Evolutionary conservation across 2,888 invertebrate genomes (phyloP), one percentile per base, ranked within the genome.

Genomic region (Aradus depressus): DNA sequence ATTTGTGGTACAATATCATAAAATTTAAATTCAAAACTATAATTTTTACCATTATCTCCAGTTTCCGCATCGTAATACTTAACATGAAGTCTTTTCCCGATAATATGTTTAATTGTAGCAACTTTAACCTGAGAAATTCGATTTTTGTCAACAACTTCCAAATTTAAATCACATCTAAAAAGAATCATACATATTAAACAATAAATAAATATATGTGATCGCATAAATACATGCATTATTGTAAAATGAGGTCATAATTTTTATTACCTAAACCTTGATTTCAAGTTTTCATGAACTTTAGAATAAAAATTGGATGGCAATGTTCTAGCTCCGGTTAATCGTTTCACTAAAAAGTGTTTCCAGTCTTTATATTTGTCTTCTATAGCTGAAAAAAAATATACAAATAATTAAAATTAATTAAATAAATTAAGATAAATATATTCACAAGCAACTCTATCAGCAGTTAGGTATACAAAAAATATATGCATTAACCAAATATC

Each of bases 121-220:
- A 95, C 82, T 68, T 82, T 82, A 59, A 91, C 86, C 71, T 90
- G 89, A 14, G 91, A 92, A 63, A 96, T 92, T 62, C 90, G 80
- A 72, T 89, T 90, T 69, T 95, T 95, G 69, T 96, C 93, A 1
- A 96, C 91, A 41, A 95, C 91, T 74, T 96, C 96, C 65, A 96
- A 76, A 64, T 84, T 77, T 63, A 89, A 77, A 48, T 90, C 88
- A 59, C 81, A 73, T 53, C 82, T 79, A 53, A 45, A 48, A 44
- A 48, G 49, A 44, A 44, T 23, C 23, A 49, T 23, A 32, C 18
- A 32, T 22, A 26, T 16, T 8, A 43, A n/a, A n/a, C n/a, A n/a
- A n/a, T n/a, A n/a, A n/a, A n/a, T n/a, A n/a, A n/a, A n/a, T n/a
- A n/a, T n/a, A n/a, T n/a, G n/a, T n/a, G n/a, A n/a, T n/a, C n/a